Percentiles rank a stretch among this genome's conserved stretches.
Conservation (phyloP, 2,113 vertebrate genomes). For the Daphoenositta chrysoptera region DNA sequence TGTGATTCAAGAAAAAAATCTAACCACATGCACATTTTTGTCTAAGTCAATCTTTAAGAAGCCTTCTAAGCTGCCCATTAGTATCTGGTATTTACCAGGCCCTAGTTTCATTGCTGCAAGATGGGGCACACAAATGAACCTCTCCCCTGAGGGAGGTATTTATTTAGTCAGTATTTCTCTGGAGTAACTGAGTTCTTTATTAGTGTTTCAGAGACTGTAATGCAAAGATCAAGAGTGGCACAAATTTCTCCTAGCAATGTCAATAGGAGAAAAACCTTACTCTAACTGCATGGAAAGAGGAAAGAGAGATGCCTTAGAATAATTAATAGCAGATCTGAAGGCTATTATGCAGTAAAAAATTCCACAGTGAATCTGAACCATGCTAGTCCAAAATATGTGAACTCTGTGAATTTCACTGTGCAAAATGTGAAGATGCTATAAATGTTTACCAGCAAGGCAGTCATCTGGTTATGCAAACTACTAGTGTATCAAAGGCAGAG, state of each 20-base stretch:
- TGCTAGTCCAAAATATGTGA: neutral
- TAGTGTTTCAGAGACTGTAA: neutral
- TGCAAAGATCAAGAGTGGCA: neutral
- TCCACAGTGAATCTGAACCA: neutral
- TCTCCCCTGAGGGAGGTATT: neutral
- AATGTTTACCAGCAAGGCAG: neutral
- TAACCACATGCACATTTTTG: neutral
- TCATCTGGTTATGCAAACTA: neutral
- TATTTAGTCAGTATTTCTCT: neutral
- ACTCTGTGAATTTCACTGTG: neutral
- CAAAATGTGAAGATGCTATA: neutral
- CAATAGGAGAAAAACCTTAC: neutral
- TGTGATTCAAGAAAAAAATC: neutral
- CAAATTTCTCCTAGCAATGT: neutral
- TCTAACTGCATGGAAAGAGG: neutral
- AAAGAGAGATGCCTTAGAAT: neutral
- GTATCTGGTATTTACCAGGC: neutral
- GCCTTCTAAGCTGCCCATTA: accelerated
- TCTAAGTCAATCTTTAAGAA: neutral
- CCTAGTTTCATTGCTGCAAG: neutral
- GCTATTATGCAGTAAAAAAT: neutral
- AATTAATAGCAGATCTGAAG: neutral
- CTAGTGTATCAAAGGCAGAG: neutral
- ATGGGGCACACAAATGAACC: neutral
- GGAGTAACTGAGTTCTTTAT: neutral